Percentiles rank a stretch among this genome's conserved stretches.
Evolutionary conservation across 1,140 invertebrate genomes (phyloP).

Genomic region (Anastrepha obliqua): DNA sequence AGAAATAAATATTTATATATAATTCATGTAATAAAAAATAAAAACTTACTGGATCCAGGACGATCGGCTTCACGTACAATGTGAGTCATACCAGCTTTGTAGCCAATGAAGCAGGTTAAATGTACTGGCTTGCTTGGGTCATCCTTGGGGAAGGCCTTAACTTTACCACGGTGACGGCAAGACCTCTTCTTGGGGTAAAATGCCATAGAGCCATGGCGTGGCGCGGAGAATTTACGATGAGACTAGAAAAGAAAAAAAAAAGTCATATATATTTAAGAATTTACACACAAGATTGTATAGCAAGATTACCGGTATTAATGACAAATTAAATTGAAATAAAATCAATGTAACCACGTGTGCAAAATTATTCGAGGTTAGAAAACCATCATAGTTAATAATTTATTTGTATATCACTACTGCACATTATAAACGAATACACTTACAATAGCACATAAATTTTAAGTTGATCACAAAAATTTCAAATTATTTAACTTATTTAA

Average conservation of each 20-base stretch:
- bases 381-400: too few relatives aligned
- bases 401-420: too few relatives aligned
- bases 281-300: too few relatives aligned
- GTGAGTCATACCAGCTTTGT: slow-evolving; percentile 99
- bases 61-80: slow-evolving; percentile 98
- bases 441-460: too few relatives aligned
- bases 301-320: too few relatives aligned
- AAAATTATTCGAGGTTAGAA: slow-evolving; percentile 38
- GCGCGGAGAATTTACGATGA: slow-evolving; percentile 99
- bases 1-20: slow-evolving; percentile 51
- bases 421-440: too few relatives aligned
- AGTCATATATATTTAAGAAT: neutral
- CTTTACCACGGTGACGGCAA: slow-evolving; percentile 96
- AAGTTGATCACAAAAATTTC: too few relatives aligned
- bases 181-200: slow-evolving; percentile 99
- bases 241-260: slow-evolving; percentile 83
- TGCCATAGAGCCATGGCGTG: slow-evolving; percentile 99
- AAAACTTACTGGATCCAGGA: slow-evolving; percentile 95
- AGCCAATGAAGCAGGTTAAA: slow-evolving; percentile 97
- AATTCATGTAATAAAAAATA: neutral
- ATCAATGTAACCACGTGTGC: neutral
- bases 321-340: neutral
- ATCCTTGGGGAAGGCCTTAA: slow-evolving; percentile 99
- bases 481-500: too few relatives aligned
- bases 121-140: slow-evolving; percentile 97